These are phyloP conservation scores for Valencia hispanica DNA, from an alignment of 2,797 vertebrate species.

Conservation along the genomic window DNA sequence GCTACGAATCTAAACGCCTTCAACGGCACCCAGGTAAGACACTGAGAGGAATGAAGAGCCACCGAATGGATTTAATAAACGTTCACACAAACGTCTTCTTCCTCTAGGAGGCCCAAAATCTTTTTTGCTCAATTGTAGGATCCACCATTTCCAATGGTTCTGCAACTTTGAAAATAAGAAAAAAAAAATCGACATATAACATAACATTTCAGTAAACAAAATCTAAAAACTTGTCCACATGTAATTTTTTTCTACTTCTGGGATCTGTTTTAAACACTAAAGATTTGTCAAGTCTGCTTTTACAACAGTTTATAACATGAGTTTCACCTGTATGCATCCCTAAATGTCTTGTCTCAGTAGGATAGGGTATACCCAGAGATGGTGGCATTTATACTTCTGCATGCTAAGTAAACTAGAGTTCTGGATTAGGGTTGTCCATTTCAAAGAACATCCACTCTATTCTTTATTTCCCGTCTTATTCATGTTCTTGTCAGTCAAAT, in stretches of 20 bases:
- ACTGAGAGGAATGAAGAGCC: conserved; percentile 21
- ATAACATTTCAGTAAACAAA: too few species aligned
- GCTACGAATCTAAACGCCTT: conserved; percentile 30
- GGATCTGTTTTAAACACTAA: background rate
- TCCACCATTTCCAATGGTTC: background rate
- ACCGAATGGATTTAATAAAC: conserved; percentile 25
- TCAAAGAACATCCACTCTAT: too few species aligned
- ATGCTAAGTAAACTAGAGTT: too few species aligned
- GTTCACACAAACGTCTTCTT: background rate
- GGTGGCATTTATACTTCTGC: too few species aligned
- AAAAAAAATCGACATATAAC: background rate
- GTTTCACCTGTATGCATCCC: too few species aligned
- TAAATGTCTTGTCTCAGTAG: too few species aligned
- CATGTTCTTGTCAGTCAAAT: too few species aligned
- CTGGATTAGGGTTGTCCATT: too few species aligned
- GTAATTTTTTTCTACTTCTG: too few species aligned
- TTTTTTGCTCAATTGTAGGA: background rate
- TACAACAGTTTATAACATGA: background rate
- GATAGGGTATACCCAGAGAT: too few species aligned
- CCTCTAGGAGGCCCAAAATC: background rate
- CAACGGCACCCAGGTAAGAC: conserved; percentile 22
- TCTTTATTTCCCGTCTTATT: too few species aligned
- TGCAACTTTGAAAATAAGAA: background rate
- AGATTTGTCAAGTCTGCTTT: background rate
- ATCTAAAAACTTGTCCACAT: too few species aligned